Percentiles rank a stretch among this genome's conserved stretches.
Evolutionary conservation across 2,888 invertebrate species (phyloP).

Genomic region (Torymus aiolomorphi): DNA sequence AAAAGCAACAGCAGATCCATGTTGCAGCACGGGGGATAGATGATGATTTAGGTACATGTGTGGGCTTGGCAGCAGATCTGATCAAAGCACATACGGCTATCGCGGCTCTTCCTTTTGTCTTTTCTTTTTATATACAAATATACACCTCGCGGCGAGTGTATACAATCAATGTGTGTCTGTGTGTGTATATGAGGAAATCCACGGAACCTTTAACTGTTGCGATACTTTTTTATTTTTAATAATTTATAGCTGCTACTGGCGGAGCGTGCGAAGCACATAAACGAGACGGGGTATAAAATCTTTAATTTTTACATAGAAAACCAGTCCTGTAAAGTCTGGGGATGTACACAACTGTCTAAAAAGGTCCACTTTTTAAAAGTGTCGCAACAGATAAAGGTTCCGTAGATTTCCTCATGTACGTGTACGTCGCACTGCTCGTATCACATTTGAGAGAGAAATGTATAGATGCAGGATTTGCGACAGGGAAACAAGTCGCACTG

Average conservation of each 20-base stretch:
- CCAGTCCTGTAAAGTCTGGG: too few species aligned
- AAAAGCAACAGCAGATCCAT: conserved; percentile 61
- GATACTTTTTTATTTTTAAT: too few species aligned
- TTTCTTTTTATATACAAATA: conserved; percentile 28
- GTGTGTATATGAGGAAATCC: too few species aligned
- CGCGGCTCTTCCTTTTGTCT: conserved; percentile 22
- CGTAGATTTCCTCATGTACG: too few species aligned
- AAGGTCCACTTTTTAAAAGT: too few species aligned
- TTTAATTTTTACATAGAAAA: too few species aligned
- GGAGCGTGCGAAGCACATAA: too few species aligned
- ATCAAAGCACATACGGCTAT: conserved; percentile 65
- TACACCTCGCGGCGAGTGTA: conserved; percentile 1
- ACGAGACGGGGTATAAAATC: too few species aligned
- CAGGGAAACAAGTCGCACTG: conserved; percentile 46
- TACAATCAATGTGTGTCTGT: background rate
- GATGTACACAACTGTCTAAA: too few species aligned
- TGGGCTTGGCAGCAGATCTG: conserved; percentile 64
- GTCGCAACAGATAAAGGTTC: too few species aligned
- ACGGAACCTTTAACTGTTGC: too few species aligned
- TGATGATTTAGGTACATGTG: conserved; percentile 24
- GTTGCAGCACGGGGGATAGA: conserved; percentile 60
- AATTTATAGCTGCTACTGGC: too few species aligned
- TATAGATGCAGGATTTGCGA: conserved; percentile 28
- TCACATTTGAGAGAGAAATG: background rate
- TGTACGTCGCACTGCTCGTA: conserved; percentile 9